These are phyloP conservation scores for Intellagama lesueurii DNA, from an alignment of 2,797 vertebrate species.

Conservation along the genomic window DNA sequence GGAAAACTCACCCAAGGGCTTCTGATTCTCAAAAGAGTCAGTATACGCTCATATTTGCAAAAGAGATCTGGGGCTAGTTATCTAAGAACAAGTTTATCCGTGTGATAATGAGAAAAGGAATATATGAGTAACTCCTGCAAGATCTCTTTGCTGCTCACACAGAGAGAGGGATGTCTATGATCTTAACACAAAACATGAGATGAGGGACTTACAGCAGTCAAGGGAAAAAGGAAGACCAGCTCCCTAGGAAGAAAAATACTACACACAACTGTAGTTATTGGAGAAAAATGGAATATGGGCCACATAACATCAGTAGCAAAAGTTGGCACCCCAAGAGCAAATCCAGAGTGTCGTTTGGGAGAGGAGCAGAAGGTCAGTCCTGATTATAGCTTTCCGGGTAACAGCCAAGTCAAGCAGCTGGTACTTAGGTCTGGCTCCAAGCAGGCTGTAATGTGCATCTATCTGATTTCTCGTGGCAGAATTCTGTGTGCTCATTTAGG, in stretches of 20 bases:
- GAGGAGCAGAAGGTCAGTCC: neutral
- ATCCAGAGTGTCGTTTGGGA: neutral
- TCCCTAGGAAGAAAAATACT: neutral
- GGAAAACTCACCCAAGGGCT: neutral
- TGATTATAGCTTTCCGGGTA: neutral
- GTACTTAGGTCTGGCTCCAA: neutral
- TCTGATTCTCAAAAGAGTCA: neutral
- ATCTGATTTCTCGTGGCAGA: neutral
- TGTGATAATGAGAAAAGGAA: neutral
- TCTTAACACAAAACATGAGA: neutral
- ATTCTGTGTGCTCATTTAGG: neutral
- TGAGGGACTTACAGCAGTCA: neutral
- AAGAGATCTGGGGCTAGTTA: neutral
- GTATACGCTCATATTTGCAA: neutral
- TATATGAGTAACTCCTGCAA: neutral
- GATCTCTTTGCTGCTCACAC: neutral
- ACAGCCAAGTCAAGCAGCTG: neutral
- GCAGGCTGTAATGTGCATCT: neutral
- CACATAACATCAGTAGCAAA: neutral
- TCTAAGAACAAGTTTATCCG: neutral
- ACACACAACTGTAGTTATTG: neutral
- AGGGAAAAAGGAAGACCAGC: neutral
- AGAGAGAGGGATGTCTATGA: neutral
- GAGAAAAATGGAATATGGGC: neutral
- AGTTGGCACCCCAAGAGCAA: neutral